These are phyloP conservation scores for Meles meles DNA, from an alignment of 2,113 vertebrate species.

Conservation along the genomic window DNA sequence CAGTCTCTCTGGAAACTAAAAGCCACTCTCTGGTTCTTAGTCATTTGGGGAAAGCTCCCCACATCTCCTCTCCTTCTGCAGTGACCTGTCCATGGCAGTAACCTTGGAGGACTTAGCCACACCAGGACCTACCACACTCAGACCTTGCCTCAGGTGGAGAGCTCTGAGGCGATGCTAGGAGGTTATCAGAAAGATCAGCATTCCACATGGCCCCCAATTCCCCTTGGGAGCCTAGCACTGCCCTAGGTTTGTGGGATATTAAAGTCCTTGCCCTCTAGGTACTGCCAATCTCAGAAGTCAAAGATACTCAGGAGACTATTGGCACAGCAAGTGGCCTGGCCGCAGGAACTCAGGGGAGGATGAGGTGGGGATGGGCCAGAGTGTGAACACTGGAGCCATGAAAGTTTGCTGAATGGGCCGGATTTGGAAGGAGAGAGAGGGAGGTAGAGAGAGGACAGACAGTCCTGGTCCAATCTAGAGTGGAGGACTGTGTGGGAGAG, in stretches of 20 bases:
- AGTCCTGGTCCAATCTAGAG: background rate
- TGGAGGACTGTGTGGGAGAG: background rate
- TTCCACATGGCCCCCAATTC: background rate
- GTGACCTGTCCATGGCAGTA: background rate
- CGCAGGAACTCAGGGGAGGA: background rate
- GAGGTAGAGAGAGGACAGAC: background rate
- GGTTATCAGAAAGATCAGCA: background rate
- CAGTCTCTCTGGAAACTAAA: background rate
- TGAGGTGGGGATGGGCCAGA: background rate
- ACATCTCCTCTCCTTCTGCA: background rate
- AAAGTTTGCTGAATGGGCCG: background rate
- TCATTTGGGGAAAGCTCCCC: background rate
- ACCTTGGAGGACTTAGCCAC: background rate
- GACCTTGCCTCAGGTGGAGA: background rate
- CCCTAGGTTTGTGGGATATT: background rate
- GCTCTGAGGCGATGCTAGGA: background rate
- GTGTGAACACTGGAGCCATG: background rate
- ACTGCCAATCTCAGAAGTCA: slow-evolving; percentile 18
- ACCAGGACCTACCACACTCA: background rate
- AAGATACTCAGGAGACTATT: background rate
- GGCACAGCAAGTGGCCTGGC: background rate
- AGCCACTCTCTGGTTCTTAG: background rate
- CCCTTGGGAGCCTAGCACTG: background rate
- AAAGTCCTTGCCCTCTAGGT: background rate
- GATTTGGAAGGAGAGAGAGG: background rate